A percentile compares a stretch with the other conserved stretches of the same genome.
These are phyloP conservation scores for Doris montereyensis DNA, from an alignment of 2,888 invertebrate genomes.

Conservation along the genomic window DNA sequence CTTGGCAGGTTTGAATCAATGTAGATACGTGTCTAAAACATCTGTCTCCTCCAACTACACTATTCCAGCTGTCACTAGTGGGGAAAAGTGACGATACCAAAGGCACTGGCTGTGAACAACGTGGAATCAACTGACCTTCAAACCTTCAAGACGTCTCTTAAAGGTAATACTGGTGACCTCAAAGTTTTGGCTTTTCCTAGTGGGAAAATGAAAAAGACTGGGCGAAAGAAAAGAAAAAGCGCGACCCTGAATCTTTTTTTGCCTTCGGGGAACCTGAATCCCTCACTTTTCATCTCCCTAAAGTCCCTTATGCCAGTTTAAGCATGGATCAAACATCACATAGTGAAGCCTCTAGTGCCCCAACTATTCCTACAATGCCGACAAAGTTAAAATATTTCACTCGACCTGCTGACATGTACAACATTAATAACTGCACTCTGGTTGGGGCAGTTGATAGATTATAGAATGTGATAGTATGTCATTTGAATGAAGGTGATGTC, in stretches of 20 bases:
- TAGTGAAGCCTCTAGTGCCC: conserved; percentile 36
- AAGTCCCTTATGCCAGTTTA: conserved; percentile 58
- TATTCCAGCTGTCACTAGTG: conserved; percentile 49
- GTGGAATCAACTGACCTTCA: conserved; percentile 62
- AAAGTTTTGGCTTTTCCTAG: conserved; percentile 44
- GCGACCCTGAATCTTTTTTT: conserved; percentile 33
- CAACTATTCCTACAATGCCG: conserved; percentile 40
- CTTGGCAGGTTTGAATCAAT: conserved; percentile 30
- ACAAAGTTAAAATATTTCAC: conserved; percentile 58
- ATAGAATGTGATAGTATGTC: too few relatives aligned
- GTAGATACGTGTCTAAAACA: conserved; percentile 57
- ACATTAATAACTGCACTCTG: conserved; percentile 45
- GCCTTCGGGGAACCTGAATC: conserved; percentile 32
- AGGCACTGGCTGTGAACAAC: conserved; percentile 56
- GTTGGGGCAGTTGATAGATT: conserved; percentile 32
- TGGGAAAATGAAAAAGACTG: conserved; percentile 33
- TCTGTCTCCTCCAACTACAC: conserved; percentile 62
- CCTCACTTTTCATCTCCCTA: conserved; percentile 56
- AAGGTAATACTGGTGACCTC: conserved; percentile 58
- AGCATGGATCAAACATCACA: conserved; percentile 52
- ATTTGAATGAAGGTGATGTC: too few relatives aligned
- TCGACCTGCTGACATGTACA: conserved; percentile 51
- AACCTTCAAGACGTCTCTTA: conserved; percentile 52
- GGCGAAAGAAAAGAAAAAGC: conserved; percentile 35
- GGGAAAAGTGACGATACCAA: too few relatives aligned